Percentiles rank a stretch among this genome's conserved stretches.
phyloP scores from a whole-genome alignment of 2,113 vertebrate species.

The Chionodraco myersi region DNA sequence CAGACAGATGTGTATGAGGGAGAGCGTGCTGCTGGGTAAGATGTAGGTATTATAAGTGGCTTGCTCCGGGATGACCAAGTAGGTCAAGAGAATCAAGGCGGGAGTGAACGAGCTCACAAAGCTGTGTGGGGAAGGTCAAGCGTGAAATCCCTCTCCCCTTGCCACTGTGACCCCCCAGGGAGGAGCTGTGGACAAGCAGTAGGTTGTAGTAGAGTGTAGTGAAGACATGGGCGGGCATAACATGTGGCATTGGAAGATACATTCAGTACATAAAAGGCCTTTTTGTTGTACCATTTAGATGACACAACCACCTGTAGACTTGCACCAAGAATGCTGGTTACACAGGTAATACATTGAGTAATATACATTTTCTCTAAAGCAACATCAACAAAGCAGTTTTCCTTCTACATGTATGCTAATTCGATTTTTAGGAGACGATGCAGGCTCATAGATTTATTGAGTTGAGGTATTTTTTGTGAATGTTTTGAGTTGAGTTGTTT shows the following conservation, averaged over 20 bases:
- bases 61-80: conserved; percentile 83
- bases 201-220: conserved; percentile 16
- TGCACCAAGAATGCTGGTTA: too few species aligned
- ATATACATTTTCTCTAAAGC: too few species aligned
- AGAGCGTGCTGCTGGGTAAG: conserved; percentile 44
- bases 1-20: conserved; percentile 51
- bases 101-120: conserved; percentile 81
- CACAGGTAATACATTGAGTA: too few species aligned
- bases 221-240: conserved; percentile 15
- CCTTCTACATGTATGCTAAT: too few species aligned
- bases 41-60: conserved; percentile 82
- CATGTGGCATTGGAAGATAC: conserved; percentile 14
- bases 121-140: conserved; percentile 86
- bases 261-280: not conserved
- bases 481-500: not conserved
- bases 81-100: conserved; percentile 85
- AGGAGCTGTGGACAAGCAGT: conserved; percentile 56
- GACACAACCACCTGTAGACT: not conserved
- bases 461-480: not conserved
- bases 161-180: conserved; percentile 73
- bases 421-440: too few species aligned
- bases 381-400: too few species aligned
- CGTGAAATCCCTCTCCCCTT: conserved; percentile 80
- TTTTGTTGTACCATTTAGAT: not conserved
- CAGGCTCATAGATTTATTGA: not conserved